Evolutionary conservation across 2,888 invertebrate species (phyloP).

Genomic region (Ptilodon capucinus): DNA sequence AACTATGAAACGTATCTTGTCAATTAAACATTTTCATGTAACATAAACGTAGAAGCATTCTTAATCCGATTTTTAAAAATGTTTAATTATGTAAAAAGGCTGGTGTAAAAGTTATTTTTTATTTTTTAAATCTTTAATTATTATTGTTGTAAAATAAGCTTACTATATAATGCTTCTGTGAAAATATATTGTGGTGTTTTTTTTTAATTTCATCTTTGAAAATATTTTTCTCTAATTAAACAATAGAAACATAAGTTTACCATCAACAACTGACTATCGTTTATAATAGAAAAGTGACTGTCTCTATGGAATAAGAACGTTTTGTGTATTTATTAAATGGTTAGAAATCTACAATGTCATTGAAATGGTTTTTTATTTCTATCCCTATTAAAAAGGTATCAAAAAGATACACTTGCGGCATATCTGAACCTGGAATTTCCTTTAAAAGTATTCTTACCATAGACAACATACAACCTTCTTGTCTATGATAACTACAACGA

Average conservation of each 20-base stretch:
- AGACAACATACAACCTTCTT: no score
- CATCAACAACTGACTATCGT: constrained; percentile 52
- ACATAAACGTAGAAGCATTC: constrained; percentile 9
- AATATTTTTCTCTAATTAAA: background rate
- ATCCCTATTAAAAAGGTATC: background rate
- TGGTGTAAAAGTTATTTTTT: constrained; percentile 31
- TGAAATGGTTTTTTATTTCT: constrained; percentile 40
- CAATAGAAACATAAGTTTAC: constrained; percentile 66
- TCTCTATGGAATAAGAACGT: constrained; percentile 53
- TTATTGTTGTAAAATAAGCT: constrained; percentile 7
- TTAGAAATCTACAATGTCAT: constrained; percentile 55
- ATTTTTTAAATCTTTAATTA: constrained; percentile 4
- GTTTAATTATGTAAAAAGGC: constrained; percentile 44
- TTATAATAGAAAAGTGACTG: constrained; percentile 59
- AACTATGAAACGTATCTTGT: constrained; percentile 34
- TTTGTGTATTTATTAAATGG: constrained; percentile 67
- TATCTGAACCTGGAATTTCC: no score
- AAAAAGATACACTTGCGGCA: no score
- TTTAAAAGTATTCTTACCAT: no score
- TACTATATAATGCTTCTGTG: constrained; percentile 11
- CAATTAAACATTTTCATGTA: constrained; percentile 39
- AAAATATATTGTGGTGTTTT: no score
- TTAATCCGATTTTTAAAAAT: constrained; percentile 5
- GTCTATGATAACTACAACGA: no score
- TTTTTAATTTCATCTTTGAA: constrained; percentile 1